Evolutionary conservation across 2,797 vertebrate species (phyloP).

Genomic region (Pseudocheirus occidentalis): DNA sequence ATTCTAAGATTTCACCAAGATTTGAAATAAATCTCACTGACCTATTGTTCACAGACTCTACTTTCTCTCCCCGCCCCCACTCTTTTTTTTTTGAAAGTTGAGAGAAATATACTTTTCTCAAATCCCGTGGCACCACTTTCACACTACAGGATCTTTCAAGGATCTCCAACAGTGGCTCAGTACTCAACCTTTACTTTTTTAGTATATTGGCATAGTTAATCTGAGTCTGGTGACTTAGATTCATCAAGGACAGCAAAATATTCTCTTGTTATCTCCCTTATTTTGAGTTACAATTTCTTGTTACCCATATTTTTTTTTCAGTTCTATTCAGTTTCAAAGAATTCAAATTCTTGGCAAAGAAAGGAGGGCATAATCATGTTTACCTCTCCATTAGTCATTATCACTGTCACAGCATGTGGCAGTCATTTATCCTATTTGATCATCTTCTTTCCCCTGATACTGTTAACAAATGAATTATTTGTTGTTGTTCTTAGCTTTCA

Average conservation of each 20-base stretch:
- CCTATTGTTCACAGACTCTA: background rate
- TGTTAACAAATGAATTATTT: background rate
- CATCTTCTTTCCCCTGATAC: background rate
- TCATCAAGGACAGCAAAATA: background rate
- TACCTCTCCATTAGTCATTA: background rate
- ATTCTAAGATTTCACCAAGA: background rate
- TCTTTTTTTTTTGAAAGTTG: background rate
- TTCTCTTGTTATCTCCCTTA: background rate
- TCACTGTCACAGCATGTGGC: background rate
- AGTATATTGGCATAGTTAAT: background rate
- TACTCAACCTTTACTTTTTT: background rate
- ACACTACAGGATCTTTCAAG: background rate
- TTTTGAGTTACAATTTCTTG: background rate
- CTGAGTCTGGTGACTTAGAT: background rate
- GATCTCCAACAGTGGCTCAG: background rate
- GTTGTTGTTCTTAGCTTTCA: background rate
- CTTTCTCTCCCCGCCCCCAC: background rate
- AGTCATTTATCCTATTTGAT: background rate
- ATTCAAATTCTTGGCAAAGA: background rate
- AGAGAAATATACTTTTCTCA: background rate
- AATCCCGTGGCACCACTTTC: background rate
- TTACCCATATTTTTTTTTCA: background rate
- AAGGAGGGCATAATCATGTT: background rate
- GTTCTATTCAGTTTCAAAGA: background rate
- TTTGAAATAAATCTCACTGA: background rate